Evolutionary conservation across 2,113 vertebrate genomes (phyloP), one percentile per base, ranked within the genome.

Genomic region (Centropus bengalensis): DNA sequence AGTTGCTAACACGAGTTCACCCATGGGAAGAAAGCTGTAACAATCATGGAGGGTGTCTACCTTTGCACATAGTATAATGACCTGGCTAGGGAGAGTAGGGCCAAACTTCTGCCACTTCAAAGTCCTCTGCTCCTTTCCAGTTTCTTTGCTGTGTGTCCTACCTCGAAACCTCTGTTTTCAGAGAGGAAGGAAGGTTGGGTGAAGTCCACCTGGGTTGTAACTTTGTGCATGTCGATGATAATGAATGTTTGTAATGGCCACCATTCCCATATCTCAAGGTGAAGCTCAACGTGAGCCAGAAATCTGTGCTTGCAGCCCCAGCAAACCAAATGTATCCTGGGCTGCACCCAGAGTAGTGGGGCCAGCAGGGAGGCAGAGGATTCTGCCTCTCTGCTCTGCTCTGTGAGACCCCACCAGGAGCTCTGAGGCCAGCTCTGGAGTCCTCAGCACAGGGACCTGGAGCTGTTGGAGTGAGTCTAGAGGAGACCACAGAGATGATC

Each of bases 1-100:
- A 75, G 18, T 80, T 69, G 85, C 94, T 93, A 88, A 83, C 91
- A 88, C 75, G 82, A 89, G 2, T 32, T 88, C 88, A 77, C 93
- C 80, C 82, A 30, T 21, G 75, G 89, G 94, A 96, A 93, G 89
- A 76, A 88, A 88, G 84, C 73, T 0, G 0, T 82, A 86, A 85
- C 68, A 91, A 67, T 89, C 42, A 91, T 58, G 70, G 20, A 28
- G 76, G 84, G 83, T 76, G 82, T 91, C 93, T 90, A 18, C 69
- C 91, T 88, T 94, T 78, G 80, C 82, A 85, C 66, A 1, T 73
- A 78, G 24, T 89, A 63, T 85, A 88, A 92, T 56, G 86, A 55
- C 82, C 56, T 24, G n/a, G 49, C 64, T 82, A 9, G 56, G 56
- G 47, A 84, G 60, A 84, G 42, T 14, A 3, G 23, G 73, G 64